Base-by-base conservation (phyloP, 23 tunicate genomes). In the Oikopleura dioica region DNA sequence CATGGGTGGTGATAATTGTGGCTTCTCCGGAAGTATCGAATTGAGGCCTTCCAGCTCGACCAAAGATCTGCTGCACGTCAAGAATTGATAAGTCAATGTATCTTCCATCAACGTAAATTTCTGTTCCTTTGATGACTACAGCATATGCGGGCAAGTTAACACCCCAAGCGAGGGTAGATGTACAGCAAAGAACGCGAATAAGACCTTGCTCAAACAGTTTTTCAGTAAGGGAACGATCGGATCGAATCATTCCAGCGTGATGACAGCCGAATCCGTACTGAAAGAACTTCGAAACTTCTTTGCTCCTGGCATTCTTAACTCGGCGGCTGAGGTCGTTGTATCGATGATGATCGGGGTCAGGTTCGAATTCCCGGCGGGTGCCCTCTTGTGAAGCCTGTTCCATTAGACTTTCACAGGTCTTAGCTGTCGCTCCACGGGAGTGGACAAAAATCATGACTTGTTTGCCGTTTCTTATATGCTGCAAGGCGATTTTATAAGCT, bases 81-180 rank as follows among this genome's bases (percentile, higher is more conserved):
- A 63, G 33, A 63, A 63, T 31, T 31, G 72, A 63, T 28, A 63
- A 28, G 33, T 63, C 72, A 28, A 16, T 16, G 2, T 16, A 16
- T 12, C 2, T 63, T 21, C 72, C 72, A 31, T 63, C 72, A 28
- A 28, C 72, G 33, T 63, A 63, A 63, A 63, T 63, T 16, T 63
- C 72, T 12, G 72, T 63, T 63, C 72, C 72, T 28, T 63, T 63
- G 72, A 63, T 63, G 28, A 94, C 83, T 35, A 94, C 99, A 36
- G 99, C 99, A 58, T 94, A 89, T 12, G 99, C 99, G 0, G 99
- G 99, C 23, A 94, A 68, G 68, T 94, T 94, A 36, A 94, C 95
- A 16, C 99, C 97, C 99, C 99, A 94, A 1, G 99, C 99, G 21
- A 94, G 83, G 4, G 99, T 94, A 32, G 99, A 87, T 5, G 99